Evolutionary conservation across 2,797 vertebrate species (phyloP), one percentile per base, ranked within the genome.

Genomic region (Argentina silus): DNA sequence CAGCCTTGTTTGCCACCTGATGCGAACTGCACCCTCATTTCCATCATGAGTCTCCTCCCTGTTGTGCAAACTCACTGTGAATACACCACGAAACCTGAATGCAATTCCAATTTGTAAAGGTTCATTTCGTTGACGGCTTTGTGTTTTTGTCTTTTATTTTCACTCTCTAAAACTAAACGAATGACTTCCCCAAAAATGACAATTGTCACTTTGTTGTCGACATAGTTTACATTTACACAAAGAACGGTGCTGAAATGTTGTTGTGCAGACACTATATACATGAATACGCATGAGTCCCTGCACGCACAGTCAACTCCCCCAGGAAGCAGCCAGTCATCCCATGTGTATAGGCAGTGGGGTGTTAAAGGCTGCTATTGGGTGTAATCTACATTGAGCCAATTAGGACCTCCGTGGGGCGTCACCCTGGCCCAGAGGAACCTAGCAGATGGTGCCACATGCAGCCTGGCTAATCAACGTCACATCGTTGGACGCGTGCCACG

Each of bases 351-450:
- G 64, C 67, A 71, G 81, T 67, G 83, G 60, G 66, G 71, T 17
- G 71, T 57, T 23, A 11, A 67, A 67, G 47, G 47, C 45, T 8
- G 23, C 63, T 48, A 48, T 66, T 48, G 83, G 61, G 73, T 86
- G 67, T 91, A 91, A 94, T 91, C 91, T 86, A 69, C 84, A 88
- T 81, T 92, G 86, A 94, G 90, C 91, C 92, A 89, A 92, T 94
- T 93, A 93, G 78, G 76, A 78, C 70, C 90, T 83, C 89, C 80
- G 78, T 81, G 81, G 88, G 88, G 81, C 19, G 78, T 71, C 80
- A 84, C 67, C 81, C 65, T 72, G 76, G 87, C 89, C 85, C 87
- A 73, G 77, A 81, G 85, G 86, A 81, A 48, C 82, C 70, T 51
- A 77, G 69, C 94, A 94, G 92, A 93, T 93, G 93, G 91, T 66